Evolutionary conservation across 2,888 invertebrate genomes (phyloP).

Genomic region (Erpobdella octoculata): DNA sequence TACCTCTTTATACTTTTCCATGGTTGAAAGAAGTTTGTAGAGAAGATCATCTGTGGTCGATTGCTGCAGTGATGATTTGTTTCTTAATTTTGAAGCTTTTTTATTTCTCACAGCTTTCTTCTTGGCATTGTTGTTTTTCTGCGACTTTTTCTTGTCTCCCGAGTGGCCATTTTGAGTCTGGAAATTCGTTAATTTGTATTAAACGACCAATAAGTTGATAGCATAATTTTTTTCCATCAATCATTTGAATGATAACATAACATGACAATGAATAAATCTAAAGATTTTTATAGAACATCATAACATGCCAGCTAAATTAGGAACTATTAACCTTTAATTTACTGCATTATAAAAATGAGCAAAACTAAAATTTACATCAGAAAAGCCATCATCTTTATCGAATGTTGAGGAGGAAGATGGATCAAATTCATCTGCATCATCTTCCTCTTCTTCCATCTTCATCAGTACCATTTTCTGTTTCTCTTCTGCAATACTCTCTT

Average conservation of each 20-base stretch:
- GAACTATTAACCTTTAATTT: no score
- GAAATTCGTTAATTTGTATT: not conserved
- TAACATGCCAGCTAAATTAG: no score
- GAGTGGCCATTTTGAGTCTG: not conserved
- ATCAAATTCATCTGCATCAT: slow-evolving; percentile 86
- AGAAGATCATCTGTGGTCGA: slow-evolving; percentile 71
- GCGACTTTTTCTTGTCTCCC: slow-evolving; percentile 69
- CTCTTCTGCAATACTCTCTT: slow-evolving; percentile 95
- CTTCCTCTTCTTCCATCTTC: slow-evolving; percentile 94
- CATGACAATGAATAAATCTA: no score
- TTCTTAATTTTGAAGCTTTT: slow-evolving; percentile 72
- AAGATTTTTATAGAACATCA: no score
- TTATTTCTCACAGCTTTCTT: slow-evolving; percentile 73
- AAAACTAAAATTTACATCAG: not conserved
- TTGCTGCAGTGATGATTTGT: slow-evolving; percentile 85
- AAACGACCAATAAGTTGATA: not conserved
- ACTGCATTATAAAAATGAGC: no score
- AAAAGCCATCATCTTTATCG: slow-evolving; percentile 10
- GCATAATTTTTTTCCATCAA: not conserved
- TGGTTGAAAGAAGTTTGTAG: slow-evolving; percentile 91
- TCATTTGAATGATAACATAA: not conserved
- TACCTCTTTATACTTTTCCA: slow-evolving; percentile 97
- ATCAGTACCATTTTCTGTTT: slow-evolving; percentile 94
- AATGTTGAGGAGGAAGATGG: not conserved
- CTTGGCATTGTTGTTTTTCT: slow-evolving; percentile 74